Base-by-base conservation (phyloP, 2,888 invertebrate species). In the Pyrochroa serraticornis region DNA sequence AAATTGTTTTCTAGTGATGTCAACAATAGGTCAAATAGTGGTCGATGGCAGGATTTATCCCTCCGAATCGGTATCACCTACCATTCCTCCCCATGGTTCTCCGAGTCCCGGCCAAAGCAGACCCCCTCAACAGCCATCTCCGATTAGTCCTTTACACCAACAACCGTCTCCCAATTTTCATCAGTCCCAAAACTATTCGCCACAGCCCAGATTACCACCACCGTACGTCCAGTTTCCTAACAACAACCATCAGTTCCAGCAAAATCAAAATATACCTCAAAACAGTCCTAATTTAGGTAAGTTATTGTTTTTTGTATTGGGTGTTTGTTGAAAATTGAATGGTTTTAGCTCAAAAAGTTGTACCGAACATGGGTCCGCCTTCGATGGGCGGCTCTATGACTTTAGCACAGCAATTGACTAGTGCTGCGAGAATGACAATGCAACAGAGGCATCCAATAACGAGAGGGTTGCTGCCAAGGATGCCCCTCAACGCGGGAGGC, bases 1-100 rank as follows among this genome's bases (percentile, higher is more conserved):
- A 13, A 12, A 13, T 41, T 37, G 30, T 7, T 10, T 76, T 74
- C 10, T 75, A 90, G 91, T 91, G 63, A 84, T 92, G 68, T 87
- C 89, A 42, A 87, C 87, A 46, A 87, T 92, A 74, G 92, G 92
- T 62, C 88, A 88, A 60, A 90, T 92, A 70, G 89, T 92, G 38
- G 92, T 92, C 58, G 92, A 92, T 80, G 92, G 92, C 56, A 86
- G 91, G 75, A 85, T 90, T 64, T 92, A 91, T 81, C 87, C 88
- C 32, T 79, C 82, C 1, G 76, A 78, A 39, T 72, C 82, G 12
- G 78, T 81, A 3, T 81, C 80, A 33, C 80, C 61, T 69, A 41
- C 65, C 59, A 58, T 72, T 43, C 70, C 73, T 10, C 73, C 73
- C 6, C 71, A 71, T 49, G 67, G 70, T 47, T 75, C 75, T 8